Conservation (phyloP, 1,140 invertebrate genomes). For the Diabrotica virgifera region DNA sequence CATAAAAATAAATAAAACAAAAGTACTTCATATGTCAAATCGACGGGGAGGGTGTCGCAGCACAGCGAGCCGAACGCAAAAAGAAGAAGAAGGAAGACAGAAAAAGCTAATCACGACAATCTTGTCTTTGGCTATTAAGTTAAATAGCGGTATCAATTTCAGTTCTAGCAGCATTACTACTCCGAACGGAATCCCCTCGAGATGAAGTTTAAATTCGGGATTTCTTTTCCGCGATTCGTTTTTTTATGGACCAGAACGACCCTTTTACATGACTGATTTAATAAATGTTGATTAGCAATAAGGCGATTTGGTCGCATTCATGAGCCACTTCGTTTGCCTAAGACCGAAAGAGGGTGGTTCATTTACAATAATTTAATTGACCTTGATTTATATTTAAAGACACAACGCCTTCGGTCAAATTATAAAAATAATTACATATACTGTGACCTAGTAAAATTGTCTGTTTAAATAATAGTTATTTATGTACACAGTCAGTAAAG, state of each 20-base stretch:
- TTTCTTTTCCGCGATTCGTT: slow-evolving; percentile 36
- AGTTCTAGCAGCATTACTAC: slow-evolving; percentile 28
- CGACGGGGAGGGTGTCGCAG: not conserved
- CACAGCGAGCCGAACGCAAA: not conserved
- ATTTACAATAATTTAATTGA: too few relatives aligned
- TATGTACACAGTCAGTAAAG: too few relatives aligned
- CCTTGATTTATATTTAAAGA: too few relatives aligned
- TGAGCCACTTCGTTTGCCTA: too few relatives aligned
- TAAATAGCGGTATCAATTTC: slow-evolving; percentile 47
- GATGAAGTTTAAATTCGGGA: slow-evolving; percentile 31
- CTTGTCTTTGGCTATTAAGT: slow-evolving; percentile 46
- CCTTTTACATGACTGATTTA: slow-evolving; percentile 33
- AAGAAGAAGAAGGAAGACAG: slow-evolving; percentile 21
- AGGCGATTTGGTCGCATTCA: not conserved
- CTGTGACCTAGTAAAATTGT: too few relatives aligned
- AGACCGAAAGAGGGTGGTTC: too few relatives aligned
- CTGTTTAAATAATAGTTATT: too few relatives aligned
- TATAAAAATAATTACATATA: too few relatives aligned
- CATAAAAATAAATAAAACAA: not conserved
- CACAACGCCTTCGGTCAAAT: too few relatives aligned
- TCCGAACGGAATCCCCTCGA: slow-evolving; percentile 30
- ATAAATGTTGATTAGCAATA: slow-evolving; percentile 29
- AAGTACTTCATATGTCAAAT: slow-evolving; percentile 2
- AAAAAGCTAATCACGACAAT: slow-evolving; percentile 43
- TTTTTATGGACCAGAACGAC: slow-evolving; percentile 28